phyloP scores from a whole-genome alignment of 2,113 vertebrate genomes.

The Caracal caracal region DNA sequence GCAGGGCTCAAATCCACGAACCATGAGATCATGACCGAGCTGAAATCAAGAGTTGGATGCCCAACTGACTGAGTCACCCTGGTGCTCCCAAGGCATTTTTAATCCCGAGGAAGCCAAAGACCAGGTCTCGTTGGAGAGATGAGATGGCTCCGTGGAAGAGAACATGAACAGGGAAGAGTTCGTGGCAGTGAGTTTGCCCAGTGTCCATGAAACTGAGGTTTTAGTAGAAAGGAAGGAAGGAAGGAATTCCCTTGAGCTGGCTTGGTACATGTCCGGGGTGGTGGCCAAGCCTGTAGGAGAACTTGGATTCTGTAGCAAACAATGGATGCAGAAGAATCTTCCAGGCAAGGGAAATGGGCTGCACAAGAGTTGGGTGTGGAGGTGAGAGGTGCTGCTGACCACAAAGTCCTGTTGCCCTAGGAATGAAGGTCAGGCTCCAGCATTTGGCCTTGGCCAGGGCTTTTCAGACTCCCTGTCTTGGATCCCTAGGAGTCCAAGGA shows the following conservation, averaged over 20 bases:
- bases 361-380: background rate
- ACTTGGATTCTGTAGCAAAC: background rate
- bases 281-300: background rate
- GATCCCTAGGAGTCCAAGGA: background rate
- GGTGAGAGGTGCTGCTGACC: background rate
- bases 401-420: background rate
- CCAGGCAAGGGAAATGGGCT: too few species aligned
- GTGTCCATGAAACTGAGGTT: background rate
- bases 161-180: background rate
- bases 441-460: background rate
- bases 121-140: background rate
- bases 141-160: background rate
- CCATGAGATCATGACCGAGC: too few species aligned
- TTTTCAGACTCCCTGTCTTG: background rate
- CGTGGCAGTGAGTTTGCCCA: background rate
- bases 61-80: too few species aligned
- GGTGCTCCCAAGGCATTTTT: background rate
- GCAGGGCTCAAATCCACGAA: too few species aligned
- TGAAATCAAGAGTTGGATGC: too few species aligned
- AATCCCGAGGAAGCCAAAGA: background rate
- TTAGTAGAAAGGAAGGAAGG: background rate
- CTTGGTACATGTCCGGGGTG: background rate
- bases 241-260: background rate
- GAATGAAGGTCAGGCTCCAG: background rate
- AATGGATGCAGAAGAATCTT: background rate